Evolutionary conservation across 1,140 invertebrate genomes (phyloP).

Genomic region (Bombus huntii): DNA sequence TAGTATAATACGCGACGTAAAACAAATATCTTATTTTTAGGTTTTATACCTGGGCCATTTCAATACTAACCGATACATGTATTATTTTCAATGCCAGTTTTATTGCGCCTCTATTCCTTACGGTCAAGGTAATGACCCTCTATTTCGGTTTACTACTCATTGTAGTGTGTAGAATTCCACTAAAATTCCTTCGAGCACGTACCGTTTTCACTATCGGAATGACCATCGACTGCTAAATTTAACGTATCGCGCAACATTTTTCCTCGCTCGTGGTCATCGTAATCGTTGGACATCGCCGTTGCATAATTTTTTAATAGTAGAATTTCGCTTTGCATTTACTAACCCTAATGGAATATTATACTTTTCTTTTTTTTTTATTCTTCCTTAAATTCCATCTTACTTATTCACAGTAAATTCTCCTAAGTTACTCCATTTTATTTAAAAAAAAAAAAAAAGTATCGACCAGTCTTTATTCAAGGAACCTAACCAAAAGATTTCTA

Average conservation of each 20-base stretch:
- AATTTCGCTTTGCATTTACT: not conserved
- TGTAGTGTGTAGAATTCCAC: not conserved
- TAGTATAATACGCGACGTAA: too few species aligned
- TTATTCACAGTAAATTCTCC: too few species aligned
- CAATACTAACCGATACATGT: too few species aligned
- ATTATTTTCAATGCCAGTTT: not conserved
- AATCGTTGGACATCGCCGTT: not conserved
- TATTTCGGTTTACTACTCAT: not conserved
- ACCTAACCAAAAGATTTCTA: too few species aligned
- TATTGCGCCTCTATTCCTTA: not conserved
- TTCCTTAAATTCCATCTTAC: not conserved
- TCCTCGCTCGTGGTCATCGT: not conserved
- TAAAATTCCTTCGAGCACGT: not conserved
- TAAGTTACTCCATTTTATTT: too few species aligned
- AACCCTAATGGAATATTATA: not conserved
- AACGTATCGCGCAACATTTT: not conserved
- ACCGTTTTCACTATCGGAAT: not conserved
- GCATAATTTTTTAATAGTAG: not conserved
- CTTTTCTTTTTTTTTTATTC: not conserved
- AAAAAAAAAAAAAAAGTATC: too few species aligned
- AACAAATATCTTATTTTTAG: too few species aligned
- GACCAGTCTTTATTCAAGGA: too few species aligned
- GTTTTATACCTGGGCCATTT: too few species aligned
- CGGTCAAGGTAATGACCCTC: not conserved
- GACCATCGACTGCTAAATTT: not conserved